Conservation (phyloP, 2,797 vertebrate species). For the Rhadinocentrus ornatus region DNA sequence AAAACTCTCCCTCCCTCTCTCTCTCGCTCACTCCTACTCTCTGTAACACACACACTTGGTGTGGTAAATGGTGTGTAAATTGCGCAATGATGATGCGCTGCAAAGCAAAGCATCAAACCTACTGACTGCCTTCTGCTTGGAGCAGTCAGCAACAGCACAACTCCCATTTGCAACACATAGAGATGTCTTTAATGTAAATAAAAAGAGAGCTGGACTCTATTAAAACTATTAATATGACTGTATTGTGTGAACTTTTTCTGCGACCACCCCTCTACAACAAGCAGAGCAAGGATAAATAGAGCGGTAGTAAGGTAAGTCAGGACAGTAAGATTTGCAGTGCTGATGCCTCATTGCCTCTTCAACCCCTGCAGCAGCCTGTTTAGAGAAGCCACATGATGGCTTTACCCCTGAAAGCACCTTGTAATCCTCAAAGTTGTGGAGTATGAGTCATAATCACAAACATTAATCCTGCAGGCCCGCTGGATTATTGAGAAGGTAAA, state of each 20-base stretch:
- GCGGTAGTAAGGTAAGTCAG: too few relatives aligned
- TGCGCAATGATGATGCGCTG: too few relatives aligned
- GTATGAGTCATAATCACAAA: conserved; percentile 55
- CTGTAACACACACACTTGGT: conserved; percentile 1
- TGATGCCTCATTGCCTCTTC: neutral
- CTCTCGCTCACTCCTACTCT: neutral
- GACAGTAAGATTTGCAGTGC: neutral
- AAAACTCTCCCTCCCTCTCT: conserved; percentile 9
- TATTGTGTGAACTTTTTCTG: neutral
- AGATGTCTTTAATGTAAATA: neutral
- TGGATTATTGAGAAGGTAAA: conserved; percentile 52
- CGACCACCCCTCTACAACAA: neutral
- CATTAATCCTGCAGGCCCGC: conserved; percentile 56
- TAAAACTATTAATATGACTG: neutral
- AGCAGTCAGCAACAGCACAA: neutral
- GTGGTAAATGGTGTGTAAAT: too few relatives aligned
- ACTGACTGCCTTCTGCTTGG: neutral
- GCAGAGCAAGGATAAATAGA: neutral
- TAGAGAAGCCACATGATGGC: conserved; percentile 12
- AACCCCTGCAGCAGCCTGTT: conserved; percentile 9
- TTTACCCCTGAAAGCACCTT: conserved; percentile 20
- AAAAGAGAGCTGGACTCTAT: neutral
- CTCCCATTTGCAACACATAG: neutral
- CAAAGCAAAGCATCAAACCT: neutral
- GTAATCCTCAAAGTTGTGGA: conserved; percentile 58